Evolutionary conservation across 2,888 invertebrate genomes (phyloP), one percentile per base, ranked within the genome.

Genomic region (Tortricodes alternella): DNA sequence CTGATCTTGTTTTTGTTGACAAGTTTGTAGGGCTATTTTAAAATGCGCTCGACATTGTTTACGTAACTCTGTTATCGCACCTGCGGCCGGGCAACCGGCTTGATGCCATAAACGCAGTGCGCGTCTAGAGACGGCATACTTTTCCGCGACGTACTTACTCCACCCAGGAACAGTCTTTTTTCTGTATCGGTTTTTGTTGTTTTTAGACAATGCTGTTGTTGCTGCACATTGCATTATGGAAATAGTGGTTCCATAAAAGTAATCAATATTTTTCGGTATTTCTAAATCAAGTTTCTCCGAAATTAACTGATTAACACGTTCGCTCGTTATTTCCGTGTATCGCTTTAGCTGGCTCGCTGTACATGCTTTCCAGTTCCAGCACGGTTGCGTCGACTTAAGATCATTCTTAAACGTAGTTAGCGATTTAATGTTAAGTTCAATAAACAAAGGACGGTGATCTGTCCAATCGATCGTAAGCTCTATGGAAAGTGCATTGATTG

Each of bases 81-180:
- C 44, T 1, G 29, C 13, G 11, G 11, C 15, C 8, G 52, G 52
- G 9, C 52, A 24, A 27, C 52, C 44, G 9, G 52, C 18, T 52
- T 44, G 8, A 27, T 52, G 52, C 52, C 52, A 52, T 19, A 52
- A 34, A 43, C 34, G 9, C 11, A 44, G 6, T 7, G 52, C 52
- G n/a, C 8, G 18, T 24, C 43, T 52, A 24, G 52, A 52, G 9
- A 43, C 52, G 35, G 52, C 52, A 29, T 52, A 52, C 19, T 27
- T 32, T 5, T 52, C 37, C 9, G 52, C 52, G 2, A 23, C 52
- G 24, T 38, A 44, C 13, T 52, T 23, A 35, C 43, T 51, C 43
- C 49, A 49, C 6, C 49, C 49, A 5, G 49, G 37, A 18, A 27
- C 18, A 6, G 9, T 11, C 18, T 9, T 16, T n/a, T 11, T 23